Percentiles rank a stretch among this genome's conserved stretches.
Evolutionary conservation across 2,888 invertebrate species (phyloP).

Genomic region (Chymomyza amoena): DNA sequence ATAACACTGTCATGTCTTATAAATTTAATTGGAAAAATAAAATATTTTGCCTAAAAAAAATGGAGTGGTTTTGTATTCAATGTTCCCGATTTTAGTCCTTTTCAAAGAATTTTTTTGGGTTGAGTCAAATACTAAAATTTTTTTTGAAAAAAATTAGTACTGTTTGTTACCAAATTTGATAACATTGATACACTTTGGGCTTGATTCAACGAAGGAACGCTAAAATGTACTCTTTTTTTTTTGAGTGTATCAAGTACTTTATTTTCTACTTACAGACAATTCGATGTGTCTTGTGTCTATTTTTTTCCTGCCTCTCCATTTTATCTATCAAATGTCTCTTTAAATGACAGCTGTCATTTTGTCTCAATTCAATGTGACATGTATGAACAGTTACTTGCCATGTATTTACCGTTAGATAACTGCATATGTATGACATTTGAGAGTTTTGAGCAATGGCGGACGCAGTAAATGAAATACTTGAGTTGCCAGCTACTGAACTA

Average conservation of each 20-base stretch:
- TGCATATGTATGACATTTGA: background rate
- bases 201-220: no score
- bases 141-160: no score
- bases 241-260: background rate
- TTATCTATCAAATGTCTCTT: conserved; percentile 41
- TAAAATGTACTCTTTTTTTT: no score
- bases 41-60: no score
- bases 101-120: no score
- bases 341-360: conserved; percentile 54
- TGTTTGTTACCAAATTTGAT: no score
- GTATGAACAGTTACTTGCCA: background rate
- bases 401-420: background rate
- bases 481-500: background rate
- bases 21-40: no score
- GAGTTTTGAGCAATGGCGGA: background rate
- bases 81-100: no score
- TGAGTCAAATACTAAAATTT: no score
- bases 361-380: conserved; percentile 18
- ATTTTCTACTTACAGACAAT: conserved; percentile 14
- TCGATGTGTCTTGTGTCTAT: conserved; percentile 13
- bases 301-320: background rate
- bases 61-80: no score
- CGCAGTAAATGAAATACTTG: background rate
- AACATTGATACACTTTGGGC: no score
- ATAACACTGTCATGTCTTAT: no score